Percentiles rank a stretch among this genome's conserved stretches.
Evolutionary conservation across 2,113 vertebrate genomes (phyloP).

Genomic region (Sylvietta virens): DNA sequence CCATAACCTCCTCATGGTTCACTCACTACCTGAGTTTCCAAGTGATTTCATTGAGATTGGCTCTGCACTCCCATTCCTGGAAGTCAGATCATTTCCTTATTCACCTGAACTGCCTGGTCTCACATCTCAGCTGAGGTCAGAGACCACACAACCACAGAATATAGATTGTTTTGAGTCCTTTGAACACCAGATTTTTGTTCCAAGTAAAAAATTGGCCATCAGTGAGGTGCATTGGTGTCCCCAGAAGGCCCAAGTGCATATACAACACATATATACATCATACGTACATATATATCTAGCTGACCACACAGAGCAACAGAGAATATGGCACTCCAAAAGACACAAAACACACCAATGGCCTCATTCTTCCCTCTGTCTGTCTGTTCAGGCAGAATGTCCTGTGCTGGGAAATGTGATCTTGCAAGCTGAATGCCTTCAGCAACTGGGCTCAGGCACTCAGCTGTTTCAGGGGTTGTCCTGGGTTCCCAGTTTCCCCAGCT

Average conservation of each 20-base stretch:
- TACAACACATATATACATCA: neutral
- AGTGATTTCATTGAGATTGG: neutral
- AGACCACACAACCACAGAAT: neutral
- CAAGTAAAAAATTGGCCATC: neutral
- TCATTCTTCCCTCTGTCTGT: too few species aligned
- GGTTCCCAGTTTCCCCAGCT: neutral
- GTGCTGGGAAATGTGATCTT: neutral
- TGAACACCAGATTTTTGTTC: neutral
- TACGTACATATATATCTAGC: neutral
- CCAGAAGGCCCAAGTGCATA: neutral
- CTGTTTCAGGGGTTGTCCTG: neutral
- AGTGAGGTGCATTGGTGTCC: neutral
- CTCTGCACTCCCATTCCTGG: neutral
- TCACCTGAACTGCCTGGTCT: neutral
- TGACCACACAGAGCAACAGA: neutral
- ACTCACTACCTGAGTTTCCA: neutral
- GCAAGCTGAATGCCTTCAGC: neutral
- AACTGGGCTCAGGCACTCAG: neutral
- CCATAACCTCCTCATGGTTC: neutral
- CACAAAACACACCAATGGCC: accelerated
- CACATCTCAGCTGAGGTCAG: neutral
- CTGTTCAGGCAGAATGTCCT: neutral
- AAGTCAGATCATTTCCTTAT: neutral
- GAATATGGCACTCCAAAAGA: neutral
- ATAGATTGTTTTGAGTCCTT: neutral